Evolutionary conservation across 1,140 invertebrate species (phyloP).

Genomic region (Streblospio benedicti): DNA sequence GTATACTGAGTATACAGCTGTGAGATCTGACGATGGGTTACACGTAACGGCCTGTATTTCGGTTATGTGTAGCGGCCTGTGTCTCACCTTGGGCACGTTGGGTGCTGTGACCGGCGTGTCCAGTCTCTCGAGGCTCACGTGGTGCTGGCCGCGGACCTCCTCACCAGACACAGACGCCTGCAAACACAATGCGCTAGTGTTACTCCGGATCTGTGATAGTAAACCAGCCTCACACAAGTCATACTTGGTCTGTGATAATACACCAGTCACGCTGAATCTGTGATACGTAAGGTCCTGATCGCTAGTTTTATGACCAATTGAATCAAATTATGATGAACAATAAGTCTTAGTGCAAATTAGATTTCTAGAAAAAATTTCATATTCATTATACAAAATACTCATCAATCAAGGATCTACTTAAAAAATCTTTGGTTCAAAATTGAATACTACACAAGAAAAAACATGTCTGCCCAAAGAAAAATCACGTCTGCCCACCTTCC

Average conservation of each 20-base stretch:
- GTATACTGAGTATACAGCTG: too few species aligned
- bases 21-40: too few species aligned
- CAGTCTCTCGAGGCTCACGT: conserved; percentile 35
- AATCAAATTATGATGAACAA: too few species aligned
- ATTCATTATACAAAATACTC: not conserved
- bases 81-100: conserved; percentile 29
- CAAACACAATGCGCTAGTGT: not conserved
- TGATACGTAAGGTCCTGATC: too few species aligned
- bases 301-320: too few species aligned
- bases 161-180: conserved; percentile 26
- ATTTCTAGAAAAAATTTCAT: not conserved
- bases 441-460: not conserved
- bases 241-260: too few species aligned
- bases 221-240: too few species aligned
- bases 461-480: not conserved
- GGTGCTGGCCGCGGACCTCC: conserved; percentile 39
- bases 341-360: too few species aligned
- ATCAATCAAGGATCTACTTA: not conserved
- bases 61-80: too few species aligned
- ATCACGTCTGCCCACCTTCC: conserved; percentile 38
- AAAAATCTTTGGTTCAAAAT: conserved; percentile 19
- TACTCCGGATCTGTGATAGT: too few species aligned
- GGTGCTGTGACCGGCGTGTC: conserved; percentile 34
- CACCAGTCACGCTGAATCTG: too few species aligned
- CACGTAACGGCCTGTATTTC: not conserved